Evolutionary conservation across 1,140 invertebrate genomes (phyloP).

Genomic region (Aricia agestis): DNA sequence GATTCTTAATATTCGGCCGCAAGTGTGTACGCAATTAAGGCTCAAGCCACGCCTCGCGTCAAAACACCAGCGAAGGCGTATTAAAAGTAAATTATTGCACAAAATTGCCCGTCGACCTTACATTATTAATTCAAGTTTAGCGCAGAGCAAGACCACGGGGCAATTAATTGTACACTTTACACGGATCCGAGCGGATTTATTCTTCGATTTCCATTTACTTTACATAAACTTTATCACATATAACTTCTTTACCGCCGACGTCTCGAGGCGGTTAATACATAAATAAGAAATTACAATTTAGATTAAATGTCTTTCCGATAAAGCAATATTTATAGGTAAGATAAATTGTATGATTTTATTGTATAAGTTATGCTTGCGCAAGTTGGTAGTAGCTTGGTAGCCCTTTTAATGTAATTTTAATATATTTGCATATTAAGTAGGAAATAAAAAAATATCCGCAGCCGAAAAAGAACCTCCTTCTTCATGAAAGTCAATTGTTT

Average conservation of each 20-base stretch:
- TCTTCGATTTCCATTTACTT: not conserved
- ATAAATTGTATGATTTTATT: not conserved
- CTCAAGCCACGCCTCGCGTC: constrained; percentile 7
- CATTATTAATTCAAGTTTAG: constrained; percentile 7
- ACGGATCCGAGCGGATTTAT: not conserved
- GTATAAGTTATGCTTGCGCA: not conserved
- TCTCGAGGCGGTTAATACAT: not conserved
- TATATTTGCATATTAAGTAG: too few species aligned
- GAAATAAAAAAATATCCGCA: too few species aligned
- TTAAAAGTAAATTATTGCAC: constrained; percentile 10
- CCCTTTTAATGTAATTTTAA: too few species aligned
- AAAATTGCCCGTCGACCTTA: constrained; percentile 8
- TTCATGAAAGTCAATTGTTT: too few species aligned
- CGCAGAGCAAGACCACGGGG: not conserved
- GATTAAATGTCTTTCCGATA: not conserved
- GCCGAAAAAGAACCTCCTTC: too few species aligned
- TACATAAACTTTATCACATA: constrained; percentile 9
- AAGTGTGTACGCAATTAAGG: not conserved
- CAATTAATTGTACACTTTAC: constrained; percentile 14
- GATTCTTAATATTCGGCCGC: too few species aligned
- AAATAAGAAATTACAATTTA: not conserved
- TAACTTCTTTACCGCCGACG: not conserved
- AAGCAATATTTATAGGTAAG: not conserved
- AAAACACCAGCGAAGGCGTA: constrained; percentile 2
- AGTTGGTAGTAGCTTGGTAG: not conserved